Conservation (phyloP, 1,140 invertebrate genomes). For the Scaptomyza hsui region DNA sequence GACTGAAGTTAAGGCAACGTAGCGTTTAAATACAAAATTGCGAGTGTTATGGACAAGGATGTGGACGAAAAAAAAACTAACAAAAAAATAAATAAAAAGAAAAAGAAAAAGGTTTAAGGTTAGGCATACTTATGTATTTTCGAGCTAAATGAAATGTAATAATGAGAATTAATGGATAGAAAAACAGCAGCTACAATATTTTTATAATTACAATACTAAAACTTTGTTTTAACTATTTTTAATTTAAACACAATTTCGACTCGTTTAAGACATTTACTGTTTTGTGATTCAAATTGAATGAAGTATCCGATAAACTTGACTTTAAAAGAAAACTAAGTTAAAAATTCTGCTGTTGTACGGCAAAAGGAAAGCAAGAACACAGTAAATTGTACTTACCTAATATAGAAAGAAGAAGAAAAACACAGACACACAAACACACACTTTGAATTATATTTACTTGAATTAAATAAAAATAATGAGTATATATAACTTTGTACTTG, state of each 20-base stretch:
- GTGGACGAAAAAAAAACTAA: constrained; percentile 46
- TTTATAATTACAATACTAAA: constrained; percentile 49
- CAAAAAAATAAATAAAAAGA: constrained; percentile 23
- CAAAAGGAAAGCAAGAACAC: constrained; percentile 53
- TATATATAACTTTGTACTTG: constrained; percentile 84
- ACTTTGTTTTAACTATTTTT: constrained; percentile 70
- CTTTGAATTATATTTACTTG: constrained; percentile 80
- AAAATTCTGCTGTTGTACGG: constrained; percentile 61
- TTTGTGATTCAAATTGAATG: constrained; percentile 67
- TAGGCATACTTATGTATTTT: constrained; percentile 72
- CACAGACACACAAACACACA: constrained; percentile 64
- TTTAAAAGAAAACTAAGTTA: constrained; percentile 46
- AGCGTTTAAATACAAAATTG: constrained; percentile 81
- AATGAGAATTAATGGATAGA: constrained; percentile 20
- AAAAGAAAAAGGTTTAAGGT: constrained; percentile 74
- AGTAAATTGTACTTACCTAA: constrained; percentile 77
- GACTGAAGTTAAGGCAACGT: constrained; percentile 83
- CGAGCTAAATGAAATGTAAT: constrained; percentile 48
- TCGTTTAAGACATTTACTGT: constrained; percentile 80
- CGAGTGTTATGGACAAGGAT: constrained; percentile 77
- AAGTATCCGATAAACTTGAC: constrained; percentile 13
- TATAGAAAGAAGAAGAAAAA: constrained; percentile 50
- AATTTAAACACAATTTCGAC: constrained; percentile 62
- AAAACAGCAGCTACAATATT: constrained; percentile 51
- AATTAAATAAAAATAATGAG: constrained; percentile 82